Percentiles rank a stretch among this genome's conserved stretches.
These are phyloP conservation scores for Pavo muticus DNA, from an alignment of 2,113 vertebrate genomes.

Conservation along the genomic window DNA sequence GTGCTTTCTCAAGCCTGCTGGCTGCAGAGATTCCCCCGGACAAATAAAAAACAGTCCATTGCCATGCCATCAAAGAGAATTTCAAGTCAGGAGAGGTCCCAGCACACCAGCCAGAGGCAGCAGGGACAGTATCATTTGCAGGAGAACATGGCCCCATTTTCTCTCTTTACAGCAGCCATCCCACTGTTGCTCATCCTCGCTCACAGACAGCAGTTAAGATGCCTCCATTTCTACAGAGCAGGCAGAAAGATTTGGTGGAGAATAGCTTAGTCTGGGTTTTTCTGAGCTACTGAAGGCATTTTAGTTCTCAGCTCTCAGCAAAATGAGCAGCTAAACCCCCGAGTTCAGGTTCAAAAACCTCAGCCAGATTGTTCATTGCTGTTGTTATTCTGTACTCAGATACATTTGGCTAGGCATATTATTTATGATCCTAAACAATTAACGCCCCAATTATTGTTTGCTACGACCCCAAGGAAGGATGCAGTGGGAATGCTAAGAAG, in stretches of 20 bases:
- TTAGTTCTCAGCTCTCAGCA: neutral
- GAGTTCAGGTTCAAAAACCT: neutral
- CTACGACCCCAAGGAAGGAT: neutral
- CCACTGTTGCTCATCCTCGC: neutral
- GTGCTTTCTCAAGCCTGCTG: neutral
- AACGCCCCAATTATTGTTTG: neutral
- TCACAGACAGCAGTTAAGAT: neutral
- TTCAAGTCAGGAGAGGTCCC: neutral
- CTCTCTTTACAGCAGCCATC: neutral
- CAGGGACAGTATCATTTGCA: neutral
- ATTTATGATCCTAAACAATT: neutral
- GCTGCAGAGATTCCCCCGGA: neutral
- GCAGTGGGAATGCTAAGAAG: neutral
- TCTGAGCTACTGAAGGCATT: neutral
- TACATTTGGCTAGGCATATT: neutral
- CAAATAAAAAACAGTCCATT: too few relatives aligned
- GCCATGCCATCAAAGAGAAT: neutral
- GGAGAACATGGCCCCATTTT: neutral
- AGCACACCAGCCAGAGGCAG: neutral
- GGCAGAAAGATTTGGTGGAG: neutral
- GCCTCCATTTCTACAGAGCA: neutral
- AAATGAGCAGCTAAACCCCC: neutral
- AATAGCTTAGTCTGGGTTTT: neutral
- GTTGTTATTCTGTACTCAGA: neutral
- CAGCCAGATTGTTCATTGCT: neutral